These are phyloP conservation scores for Sprattus sprattus DNA, from an alignment of 2,113 vertebrate genomes.

Conservation along the genomic window DNA sequence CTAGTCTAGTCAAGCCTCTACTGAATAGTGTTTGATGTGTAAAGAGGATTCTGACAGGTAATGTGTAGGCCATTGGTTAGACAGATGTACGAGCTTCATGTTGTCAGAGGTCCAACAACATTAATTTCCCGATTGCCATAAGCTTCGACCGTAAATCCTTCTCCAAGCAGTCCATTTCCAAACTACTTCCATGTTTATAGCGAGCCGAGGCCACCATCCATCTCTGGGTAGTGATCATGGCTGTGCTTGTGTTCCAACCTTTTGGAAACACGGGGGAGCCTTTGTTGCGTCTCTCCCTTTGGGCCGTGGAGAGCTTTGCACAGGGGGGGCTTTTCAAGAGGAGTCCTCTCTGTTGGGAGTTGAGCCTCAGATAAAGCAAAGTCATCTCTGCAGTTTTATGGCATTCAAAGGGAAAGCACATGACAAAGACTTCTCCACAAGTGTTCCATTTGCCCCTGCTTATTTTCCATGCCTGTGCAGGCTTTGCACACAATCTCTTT, in stretches of 20 bases:
- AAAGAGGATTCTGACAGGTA: background rate
- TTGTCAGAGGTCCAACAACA: background rate
- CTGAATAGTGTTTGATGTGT: background rate
- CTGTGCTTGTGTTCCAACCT: background rate
- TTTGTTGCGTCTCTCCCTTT: constrained; percentile 7
- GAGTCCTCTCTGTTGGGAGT: constrained; percentile 15
- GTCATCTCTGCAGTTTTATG: constrained; percentile 12
- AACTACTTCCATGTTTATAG: background rate
- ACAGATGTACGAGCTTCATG: background rate
- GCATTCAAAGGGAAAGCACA: constrained; percentile 13
- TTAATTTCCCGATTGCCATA: background rate
- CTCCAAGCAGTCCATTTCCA: constrained; percentile 7
- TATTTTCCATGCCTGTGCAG: constrained; percentile 16
- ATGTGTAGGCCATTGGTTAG: background rate
- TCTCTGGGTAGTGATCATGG: background rate
- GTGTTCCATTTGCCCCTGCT: background rate
- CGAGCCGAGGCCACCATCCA: background rate
- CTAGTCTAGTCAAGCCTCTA: background rate
- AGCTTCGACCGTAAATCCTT: background rate
- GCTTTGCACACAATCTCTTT: constrained; percentile 13
- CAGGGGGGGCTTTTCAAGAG: background rate
- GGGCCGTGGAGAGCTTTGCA: background rate
- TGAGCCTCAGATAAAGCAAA: constrained; percentile 12
- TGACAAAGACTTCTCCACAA: constrained; percentile 5
- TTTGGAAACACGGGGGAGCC: background rate